These are phyloP conservation scores for Myioborus miniatus DNA, from an alignment of 2,797 vertebrate species.

Conservation along the genomic window DNA sequence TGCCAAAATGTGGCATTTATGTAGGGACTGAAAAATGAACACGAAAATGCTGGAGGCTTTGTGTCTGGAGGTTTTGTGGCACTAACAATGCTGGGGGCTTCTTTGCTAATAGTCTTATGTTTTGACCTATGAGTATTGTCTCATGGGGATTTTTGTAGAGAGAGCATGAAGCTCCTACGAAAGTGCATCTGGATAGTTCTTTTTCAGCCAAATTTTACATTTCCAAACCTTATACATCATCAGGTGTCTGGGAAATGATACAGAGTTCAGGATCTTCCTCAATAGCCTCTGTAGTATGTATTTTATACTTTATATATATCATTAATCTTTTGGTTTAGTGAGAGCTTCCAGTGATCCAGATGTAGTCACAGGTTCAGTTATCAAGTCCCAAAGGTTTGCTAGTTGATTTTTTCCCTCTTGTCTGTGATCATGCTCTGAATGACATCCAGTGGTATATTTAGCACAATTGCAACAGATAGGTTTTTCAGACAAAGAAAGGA, in stretches of 20 bases:
- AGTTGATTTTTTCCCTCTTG: neutral
- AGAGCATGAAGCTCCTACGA: neutral
- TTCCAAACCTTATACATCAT: neutral
- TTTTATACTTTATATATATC: neutral
- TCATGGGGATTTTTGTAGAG: neutral
- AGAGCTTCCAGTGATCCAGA: neutral
- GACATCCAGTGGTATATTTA: conserved; percentile 17
- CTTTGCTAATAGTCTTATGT: neutral
- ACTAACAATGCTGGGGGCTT: neutral
- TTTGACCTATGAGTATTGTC: neutral
- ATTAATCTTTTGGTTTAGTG: conserved; percentile 20
- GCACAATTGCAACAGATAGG: neutral
- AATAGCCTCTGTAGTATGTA: neutral
- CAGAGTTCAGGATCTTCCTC: neutral
- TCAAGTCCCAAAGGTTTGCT: neutral
- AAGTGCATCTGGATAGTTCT: neutral
- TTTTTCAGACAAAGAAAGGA: conserved; percentile 1
- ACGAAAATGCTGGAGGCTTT: fast-evolving
- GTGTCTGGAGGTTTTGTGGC: neutral
- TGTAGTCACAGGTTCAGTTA: neutral
- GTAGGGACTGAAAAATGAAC: neutral
- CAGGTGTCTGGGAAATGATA: neutral
- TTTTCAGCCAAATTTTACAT: neutral
- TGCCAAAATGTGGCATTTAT: neutral
- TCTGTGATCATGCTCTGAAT: neutral